A percentile compares a stretch with the other conserved stretches of the same genome.
phyloP scores from a whole-genome alignment of 2,888 invertebrate species.

The Euphydryas editha region DNA sequence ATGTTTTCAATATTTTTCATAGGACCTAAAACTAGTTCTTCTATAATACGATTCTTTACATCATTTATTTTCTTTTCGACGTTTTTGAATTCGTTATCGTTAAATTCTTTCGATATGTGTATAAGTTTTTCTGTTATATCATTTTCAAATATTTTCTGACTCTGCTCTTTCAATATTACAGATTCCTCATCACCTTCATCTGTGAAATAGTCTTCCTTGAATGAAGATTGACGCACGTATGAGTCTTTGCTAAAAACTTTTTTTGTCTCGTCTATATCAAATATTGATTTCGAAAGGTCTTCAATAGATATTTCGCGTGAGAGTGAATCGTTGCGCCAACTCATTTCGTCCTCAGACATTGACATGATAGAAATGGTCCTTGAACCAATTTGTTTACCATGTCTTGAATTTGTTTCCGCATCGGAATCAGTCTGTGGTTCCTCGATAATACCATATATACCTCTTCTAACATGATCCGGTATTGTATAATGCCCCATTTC shows the following conservation, averaged over 20 bases:
- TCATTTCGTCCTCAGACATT: conserved; percentile 85
- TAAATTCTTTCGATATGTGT: conserved; percentile 75
- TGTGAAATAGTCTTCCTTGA: conserved; percentile 75
- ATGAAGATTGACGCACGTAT: conserved; percentile 72
- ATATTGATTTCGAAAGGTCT: conserved; percentile 81
- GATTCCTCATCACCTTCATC: conserved; percentile 74
- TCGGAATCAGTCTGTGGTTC: conserved; percentile 81
- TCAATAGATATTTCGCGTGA: conserved; percentile 84
- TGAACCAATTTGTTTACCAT: conserved; percentile 61
- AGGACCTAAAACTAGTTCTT: conserved; percentile 72
- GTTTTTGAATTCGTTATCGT: conserved; percentile 66
- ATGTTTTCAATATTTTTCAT: conserved; percentile 64
- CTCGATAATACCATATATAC: conserved; percentile 77
- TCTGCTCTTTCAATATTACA: conserved; percentile 68
- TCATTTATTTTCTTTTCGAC: conserved; percentile 65
- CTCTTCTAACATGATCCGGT: conserved; percentile 73
- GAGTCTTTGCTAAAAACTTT: conserved; percentile 81
- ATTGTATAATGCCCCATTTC: conserved; percentile 77
- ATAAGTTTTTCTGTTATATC: conserved; percentile 78
- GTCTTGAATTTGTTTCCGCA: conserved; percentile 71
- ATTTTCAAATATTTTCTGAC: conserved; percentile 74
- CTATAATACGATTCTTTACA: conserved; percentile 72
- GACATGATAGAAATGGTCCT: conserved; percentile 87
- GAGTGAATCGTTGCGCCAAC: conserved; percentile 79
- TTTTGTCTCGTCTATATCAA: conserved; percentile 77